Evolutionary conservation across 2,888 invertebrate genomes (phyloP), one percentile per base, ranked within the genome.

Genomic region (Cataglyphis altisquamis): DNA sequence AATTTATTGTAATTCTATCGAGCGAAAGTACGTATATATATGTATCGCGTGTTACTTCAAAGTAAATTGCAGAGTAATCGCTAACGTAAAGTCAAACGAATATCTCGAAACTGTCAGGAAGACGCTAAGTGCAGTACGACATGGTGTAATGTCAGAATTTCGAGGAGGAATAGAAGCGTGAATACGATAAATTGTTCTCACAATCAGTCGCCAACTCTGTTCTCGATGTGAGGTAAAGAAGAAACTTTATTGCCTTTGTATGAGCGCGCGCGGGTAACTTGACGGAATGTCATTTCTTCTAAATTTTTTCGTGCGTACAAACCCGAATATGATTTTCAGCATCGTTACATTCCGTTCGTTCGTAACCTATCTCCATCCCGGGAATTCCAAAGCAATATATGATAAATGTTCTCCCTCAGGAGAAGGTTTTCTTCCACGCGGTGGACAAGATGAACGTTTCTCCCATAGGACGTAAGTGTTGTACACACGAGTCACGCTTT

Each of bases 141-240:
- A n/a, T 25, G 45, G n/a, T 25, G 21, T 15, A 18, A 67, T 36
- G 36, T 52, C 25, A 75, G n/a, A 75, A 75, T 67, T 75, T 67
- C 52, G 52, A 75, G 25, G 74, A 10, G 25, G 3, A 67, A 75
- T 52, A n/a, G 25, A 39, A 39, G 18, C 45, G 36, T 25, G 36
- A 64, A 75, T n/a, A 8, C 75, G 48, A 75, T 75, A 39, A 66
- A 75, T 67, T 55, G 67, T 18, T 67, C 25, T 4, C 25, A 25
- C 25, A 25, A 25, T 25, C 25, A 8, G 2, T 36, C 39, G 36
- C 15, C 32, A 45, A 32, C 62, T 64, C 15, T 21, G 64, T 45
- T 72, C 32, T 64, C 29, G 64, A 25, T 39, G 52, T 21, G 18
- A 45, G 36, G 66, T 21, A 55, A 75, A 67, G 36, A 66, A 64